Evolutionary conservation across 2,113 vertebrate genomes (phyloP).

Genomic region (Phainopepla nitens): DNA sequence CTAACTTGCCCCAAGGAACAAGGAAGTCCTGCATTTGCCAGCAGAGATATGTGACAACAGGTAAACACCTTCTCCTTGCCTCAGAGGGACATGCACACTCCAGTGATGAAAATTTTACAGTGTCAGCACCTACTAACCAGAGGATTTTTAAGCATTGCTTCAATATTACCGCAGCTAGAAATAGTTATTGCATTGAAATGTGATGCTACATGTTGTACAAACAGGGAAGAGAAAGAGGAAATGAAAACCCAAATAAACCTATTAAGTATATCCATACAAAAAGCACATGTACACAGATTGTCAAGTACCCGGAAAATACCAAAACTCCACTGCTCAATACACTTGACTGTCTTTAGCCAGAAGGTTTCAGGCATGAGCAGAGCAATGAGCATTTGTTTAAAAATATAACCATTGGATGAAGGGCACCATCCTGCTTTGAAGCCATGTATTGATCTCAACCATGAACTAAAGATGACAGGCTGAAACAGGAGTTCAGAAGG

Average conservation of each 20-base stretch:
- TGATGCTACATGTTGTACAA: not conserved
- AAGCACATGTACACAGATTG: not conserved
- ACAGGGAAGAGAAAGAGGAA: not conserved
- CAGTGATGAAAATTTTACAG: not conserved
- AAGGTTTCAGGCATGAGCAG: not conserved
- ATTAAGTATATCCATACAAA: not conserved
- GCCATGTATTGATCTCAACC: not conserved
- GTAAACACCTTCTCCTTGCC: not conserved
- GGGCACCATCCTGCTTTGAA: not conserved
- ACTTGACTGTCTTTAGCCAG: not conserved
- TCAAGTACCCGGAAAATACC: not conserved
- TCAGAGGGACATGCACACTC: not conserved
- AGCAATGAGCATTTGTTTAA: not conserved
- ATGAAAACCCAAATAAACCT: not conserved
- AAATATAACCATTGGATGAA: not conserved
- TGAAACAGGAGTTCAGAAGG: not conserved
- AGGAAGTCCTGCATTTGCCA: not conserved
- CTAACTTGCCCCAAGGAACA: not conserved
- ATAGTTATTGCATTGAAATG: not conserved
- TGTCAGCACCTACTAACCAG: not conserved
- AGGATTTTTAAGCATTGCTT: not conserved
- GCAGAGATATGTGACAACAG: not conserved
- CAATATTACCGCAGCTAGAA: not conserved
- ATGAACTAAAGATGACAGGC: not conserved
- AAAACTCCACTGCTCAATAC: not conserved